Percentiles rank a stretch among this genome's conserved stretches.
Conservation (phyloP, 2,113 vertebrate genomes). For the Trichechus manatus region DNA sequence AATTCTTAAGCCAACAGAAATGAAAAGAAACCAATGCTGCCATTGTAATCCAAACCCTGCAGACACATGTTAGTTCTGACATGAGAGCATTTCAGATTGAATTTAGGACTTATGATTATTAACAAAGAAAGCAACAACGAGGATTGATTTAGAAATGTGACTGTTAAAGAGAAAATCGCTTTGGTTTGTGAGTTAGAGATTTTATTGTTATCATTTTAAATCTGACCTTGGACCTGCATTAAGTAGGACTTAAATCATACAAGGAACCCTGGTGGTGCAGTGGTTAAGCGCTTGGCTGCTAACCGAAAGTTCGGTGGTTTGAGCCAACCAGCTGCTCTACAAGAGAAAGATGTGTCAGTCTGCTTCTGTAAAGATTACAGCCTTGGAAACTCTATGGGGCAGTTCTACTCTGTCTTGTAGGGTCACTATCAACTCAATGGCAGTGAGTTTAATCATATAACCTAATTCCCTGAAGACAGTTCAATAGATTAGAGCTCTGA, state of each 20-base stretch:
- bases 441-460: background rate
- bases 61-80: background rate
- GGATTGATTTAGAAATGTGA: background rate
- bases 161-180: background rate
- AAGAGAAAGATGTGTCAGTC: too few relatives aligned
- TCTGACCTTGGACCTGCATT: background rate
- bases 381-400: background rate
- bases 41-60: background rate
- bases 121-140: background rate
- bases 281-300: too few relatives aligned
- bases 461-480: background rate
- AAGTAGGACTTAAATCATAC: background rate
- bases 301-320: too few relatives aligned
- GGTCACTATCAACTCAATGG: background rate
- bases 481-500: too few relatives aligned
- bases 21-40: background rate
- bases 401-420: background rate
- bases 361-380: background rate
- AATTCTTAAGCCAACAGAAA: slow-evolving; percentile 5
- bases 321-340: too few relatives aligned
- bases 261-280: too few relatives aligned
- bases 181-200: background rate
- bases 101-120: background rate
- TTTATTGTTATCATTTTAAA: background rate
- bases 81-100: background rate